Evolutionary conservation across 2,113 vertebrate genomes (phyloP).

Genomic region (Perca schrenkii): DNA sequence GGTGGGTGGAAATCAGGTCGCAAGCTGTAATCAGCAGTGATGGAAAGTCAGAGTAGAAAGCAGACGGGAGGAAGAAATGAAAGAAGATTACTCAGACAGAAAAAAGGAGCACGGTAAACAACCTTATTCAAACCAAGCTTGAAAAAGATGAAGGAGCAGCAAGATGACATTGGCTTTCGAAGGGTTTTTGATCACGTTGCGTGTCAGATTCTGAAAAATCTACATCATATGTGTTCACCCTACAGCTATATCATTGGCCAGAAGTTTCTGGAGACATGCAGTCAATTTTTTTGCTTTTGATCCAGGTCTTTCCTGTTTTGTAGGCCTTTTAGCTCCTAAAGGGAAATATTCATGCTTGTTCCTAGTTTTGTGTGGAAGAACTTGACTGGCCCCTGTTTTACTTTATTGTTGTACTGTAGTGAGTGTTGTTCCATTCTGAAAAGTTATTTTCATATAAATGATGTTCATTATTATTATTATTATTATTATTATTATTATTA

Average conservation of each 20-base stretch:
- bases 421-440: neutral
- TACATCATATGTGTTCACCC: neutral
- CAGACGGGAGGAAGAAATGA: neutral
- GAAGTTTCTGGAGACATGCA: neutral
- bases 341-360: neutral
- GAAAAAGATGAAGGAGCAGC: neutral
- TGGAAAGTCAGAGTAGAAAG: conserved; percentile 42
- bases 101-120: neutral
- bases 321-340: neutral
- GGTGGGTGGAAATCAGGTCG: conserved; percentile 22
- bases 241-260: neutral
- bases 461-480: too few species aligned
- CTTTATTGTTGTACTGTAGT: neutral
- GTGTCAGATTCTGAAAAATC: neutral
- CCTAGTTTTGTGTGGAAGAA: neutral
- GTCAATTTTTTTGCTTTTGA: neutral
- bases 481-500: too few species aligned
- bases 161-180: neutral
- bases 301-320: neutral
- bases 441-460: neutral
- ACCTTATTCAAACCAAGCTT: neutral
- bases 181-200: neutral
- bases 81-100: conserved; percentile 34
- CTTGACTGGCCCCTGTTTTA: too few species aligned
- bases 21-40: conserved; percentile 39